Conservation (phyloP, 1,140 invertebrate species). For the Drosophila azteca region DNA sequence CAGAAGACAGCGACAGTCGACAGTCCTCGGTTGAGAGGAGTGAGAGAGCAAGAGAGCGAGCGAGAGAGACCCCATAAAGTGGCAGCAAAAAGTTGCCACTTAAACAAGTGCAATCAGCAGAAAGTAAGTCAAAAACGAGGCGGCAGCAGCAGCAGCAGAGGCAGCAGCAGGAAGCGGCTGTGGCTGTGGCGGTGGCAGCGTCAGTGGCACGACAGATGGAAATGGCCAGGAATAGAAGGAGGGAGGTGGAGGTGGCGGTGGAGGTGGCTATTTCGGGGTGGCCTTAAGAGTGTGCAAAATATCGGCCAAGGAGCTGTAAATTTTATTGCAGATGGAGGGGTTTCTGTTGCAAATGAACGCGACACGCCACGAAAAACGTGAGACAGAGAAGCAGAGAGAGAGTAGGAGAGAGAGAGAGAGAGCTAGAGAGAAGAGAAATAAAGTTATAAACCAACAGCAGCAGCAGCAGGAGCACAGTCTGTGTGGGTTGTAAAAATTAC, state of each 20-base stretch:
- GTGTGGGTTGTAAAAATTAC: slow-evolving; percentile 63
- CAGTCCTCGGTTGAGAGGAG: no score
- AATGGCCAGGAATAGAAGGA: slow-evolving; percentile 31
- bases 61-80: slow-evolving; percentile 12
- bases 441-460: slow-evolving; percentile 65
- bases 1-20: slow-evolving; percentile 4
- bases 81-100: slow-evolving; percentile 63
- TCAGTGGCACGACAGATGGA: slow-evolving; percentile 27
- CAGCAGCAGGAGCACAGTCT: slow-evolving; percentile 29
- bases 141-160: slow-evolving; percentile 29
- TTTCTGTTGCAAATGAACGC: slow-evolving; percentile 71
- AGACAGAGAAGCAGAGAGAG: slow-evolving; percentile 1
- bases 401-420: slow-evolving; percentile 3
- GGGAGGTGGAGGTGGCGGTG: slow-evolving; percentile 2
- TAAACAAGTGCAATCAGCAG: slow-evolving; percentile 76
- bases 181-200: background rate
- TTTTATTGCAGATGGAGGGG: slow-evolving; percentile 56
- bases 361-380: slow-evolving; percentile 60
- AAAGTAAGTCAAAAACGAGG: slow-evolving; percentile 63
- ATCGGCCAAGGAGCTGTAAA: slow-evolving; percentile 75
- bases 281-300: slow-evolving; percentile 68
- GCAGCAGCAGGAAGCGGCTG: slow-evolving; percentile 29
- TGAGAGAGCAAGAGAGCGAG: no score
- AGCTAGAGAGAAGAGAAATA: slow-evolving; percentile 45
- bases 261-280: background rate